Conservation (phyloP, 1,140 invertebrate genomes). For the Palaemon carinicauda region DNA sequence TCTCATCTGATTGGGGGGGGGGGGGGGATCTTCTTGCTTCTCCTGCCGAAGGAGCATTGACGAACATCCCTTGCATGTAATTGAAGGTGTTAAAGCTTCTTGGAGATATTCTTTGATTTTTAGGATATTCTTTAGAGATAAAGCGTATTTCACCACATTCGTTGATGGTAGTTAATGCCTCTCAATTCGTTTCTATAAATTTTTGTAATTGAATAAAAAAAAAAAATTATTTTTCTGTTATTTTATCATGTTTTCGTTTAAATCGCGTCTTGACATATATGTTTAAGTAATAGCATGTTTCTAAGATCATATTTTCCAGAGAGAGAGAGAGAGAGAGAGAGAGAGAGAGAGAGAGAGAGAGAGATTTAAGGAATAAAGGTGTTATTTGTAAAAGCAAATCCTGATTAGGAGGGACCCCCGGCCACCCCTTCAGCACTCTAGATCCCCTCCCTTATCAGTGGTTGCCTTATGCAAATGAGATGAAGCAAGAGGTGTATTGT, state of each 20-base stretch:
- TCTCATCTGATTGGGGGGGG: slow-evolving; percentile 37
- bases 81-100: background rate
- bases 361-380: background rate
- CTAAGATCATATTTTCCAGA: no score
- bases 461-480: background rate
- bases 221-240: background rate
- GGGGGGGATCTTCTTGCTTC: background rate
- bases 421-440: no score
- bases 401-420: no score
- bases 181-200: no score
- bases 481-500: background rate
- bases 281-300: no score
- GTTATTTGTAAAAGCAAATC: background rate
- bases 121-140: background rate
- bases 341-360: background rate
- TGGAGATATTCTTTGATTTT: background rate
- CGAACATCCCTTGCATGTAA: background rate
- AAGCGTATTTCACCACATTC: no score
- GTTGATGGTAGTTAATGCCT: no score
- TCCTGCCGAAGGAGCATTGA: background rate
- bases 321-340: background rate
- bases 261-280: no score
- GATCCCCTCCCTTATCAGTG: background rate
- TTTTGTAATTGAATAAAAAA: no score
- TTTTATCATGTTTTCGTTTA: background rate